Conservation (phyloP, 2,888 invertebrate species). For the Dryobotodes eremita region DNA sequence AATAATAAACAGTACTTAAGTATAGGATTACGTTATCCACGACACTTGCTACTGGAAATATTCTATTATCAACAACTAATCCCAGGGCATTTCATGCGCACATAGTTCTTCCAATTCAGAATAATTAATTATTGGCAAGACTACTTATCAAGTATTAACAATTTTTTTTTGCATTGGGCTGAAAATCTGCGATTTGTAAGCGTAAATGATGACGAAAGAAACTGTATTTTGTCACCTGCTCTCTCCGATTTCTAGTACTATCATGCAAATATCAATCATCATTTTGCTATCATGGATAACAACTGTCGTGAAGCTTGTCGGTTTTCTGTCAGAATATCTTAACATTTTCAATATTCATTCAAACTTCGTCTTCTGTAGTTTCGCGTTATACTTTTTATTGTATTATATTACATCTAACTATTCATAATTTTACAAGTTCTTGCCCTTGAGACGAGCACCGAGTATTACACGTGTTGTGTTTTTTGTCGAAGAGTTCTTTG, state of each 20-base stretch:
- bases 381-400: slow-evolving; percentile 2
- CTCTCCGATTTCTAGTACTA: background rate
- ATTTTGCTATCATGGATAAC: background rate
- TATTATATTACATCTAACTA: background rate
- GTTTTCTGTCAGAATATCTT: slow-evolving; percentile 4
- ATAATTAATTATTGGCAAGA: background rate
- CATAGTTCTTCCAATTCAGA: background rate
- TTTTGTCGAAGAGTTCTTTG: slow-evolving; percentile 49
- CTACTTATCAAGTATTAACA: no score
- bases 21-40: slow-evolving; percentile 52
- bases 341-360: slow-evolving; percentile 4
- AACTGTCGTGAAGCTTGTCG: background rate
- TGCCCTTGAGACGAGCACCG: slow-evolving; percentile 35
- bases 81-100: background rate
- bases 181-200: background rate
- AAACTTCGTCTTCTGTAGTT: background rate
- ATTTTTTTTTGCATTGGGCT: background rate
- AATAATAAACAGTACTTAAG: slow-evolving; percentile 24
- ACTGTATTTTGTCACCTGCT: background rate
- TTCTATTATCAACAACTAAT: slow-evolving; percentile 13
- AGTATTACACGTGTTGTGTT: slow-evolving; percentile 20
- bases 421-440: slow-evolving; percentile 21
- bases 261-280: background rate
- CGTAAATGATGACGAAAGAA: background rate
- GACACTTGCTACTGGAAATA: slow-evolving; percentile 34